A percentile compares a stretch with the other conserved stretches of the same genome.
phyloP scores from a whole-genome alignment of 2,797 vertebrate species.

The Menidia menidia region DNA sequence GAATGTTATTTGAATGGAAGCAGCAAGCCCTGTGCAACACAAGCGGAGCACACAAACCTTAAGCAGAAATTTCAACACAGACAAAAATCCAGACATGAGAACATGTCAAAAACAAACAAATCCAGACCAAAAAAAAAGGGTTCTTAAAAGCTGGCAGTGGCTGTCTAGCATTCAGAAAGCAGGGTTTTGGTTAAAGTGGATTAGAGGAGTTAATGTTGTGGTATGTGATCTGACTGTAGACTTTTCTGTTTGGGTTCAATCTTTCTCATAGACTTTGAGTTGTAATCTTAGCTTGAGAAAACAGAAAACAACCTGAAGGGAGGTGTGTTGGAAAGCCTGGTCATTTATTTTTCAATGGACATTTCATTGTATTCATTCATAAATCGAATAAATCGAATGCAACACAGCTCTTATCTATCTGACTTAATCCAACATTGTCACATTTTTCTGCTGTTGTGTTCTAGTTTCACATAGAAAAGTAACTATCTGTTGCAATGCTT shows the following conservation, averaged over 20 bases:
- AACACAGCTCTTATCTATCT: too few species aligned
- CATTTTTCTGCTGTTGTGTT: neutral
- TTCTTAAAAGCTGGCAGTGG: neutral
- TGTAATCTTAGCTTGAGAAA: too few species aligned
- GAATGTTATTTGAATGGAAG: constrained; percentile 24
- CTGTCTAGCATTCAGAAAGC: neutral
- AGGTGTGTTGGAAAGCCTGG: too few species aligned
- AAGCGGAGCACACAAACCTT: constrained; percentile 44
- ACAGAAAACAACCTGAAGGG: neutral
- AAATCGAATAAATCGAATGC: too few species aligned
- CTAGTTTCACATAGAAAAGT: neutral
- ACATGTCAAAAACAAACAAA: constrained; percentile 6
- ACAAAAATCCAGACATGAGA: constrained; percentile 8
- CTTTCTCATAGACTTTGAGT: neutral
- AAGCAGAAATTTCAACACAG: constrained; percentile 22
- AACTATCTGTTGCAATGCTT: neutral
- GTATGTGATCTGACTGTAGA: neutral
- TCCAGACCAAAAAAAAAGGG: neutral
- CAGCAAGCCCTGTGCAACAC: constrained; percentile 56
- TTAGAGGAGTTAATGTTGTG: constrained; percentile 1
- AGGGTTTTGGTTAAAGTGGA: neutral
- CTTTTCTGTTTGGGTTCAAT: neutral
- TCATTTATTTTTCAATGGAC: too few species aligned
- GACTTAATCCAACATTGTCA: too few species aligned
- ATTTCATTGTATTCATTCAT: too few species aligned